Conservation (phyloP, 2,113 vertebrate genomes). For the Gymnorhina tibicen region DNA sequence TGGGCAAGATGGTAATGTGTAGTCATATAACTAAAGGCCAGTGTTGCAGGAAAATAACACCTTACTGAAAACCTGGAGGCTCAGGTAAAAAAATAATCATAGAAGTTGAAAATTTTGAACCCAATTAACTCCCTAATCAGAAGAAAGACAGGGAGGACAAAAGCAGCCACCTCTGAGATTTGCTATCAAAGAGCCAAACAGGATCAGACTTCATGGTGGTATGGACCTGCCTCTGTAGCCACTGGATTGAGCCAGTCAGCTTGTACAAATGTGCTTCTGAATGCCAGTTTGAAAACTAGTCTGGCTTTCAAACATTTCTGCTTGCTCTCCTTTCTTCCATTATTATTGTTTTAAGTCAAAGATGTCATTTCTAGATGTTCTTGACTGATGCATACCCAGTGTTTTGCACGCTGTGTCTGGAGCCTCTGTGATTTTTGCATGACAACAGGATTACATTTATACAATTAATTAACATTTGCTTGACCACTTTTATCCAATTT, state of each 20-base stretch:
- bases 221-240: background rate
- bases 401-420: background rate
- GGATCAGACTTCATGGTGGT: background rate
- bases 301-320: background rate
- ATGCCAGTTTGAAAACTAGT: background rate
- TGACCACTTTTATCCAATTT: constrained; percentile 83
- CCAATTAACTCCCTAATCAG: background rate
- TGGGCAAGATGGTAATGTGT: background rate
- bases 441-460: constrained; percentile 75
- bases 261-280: background rate
- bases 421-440: constrained; percentile 66
- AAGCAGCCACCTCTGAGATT: background rate
- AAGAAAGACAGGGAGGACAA: background rate
- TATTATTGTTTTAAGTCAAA: background rate
- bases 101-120: background rate
- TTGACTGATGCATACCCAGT: background rate
- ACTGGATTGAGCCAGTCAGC: background rate
- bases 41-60: background rate
- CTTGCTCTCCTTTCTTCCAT: background rate
- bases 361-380: constrained; percentile 17
- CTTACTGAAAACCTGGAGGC: background rate
- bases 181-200: background rate
- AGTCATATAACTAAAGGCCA: background rate
- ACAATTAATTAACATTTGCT: constrained; percentile 81
- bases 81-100: background rate